phyloP scores from a whole-genome alignment of 2,888 invertebrate genomes.

The Dolichomitus sp. region DNA sequence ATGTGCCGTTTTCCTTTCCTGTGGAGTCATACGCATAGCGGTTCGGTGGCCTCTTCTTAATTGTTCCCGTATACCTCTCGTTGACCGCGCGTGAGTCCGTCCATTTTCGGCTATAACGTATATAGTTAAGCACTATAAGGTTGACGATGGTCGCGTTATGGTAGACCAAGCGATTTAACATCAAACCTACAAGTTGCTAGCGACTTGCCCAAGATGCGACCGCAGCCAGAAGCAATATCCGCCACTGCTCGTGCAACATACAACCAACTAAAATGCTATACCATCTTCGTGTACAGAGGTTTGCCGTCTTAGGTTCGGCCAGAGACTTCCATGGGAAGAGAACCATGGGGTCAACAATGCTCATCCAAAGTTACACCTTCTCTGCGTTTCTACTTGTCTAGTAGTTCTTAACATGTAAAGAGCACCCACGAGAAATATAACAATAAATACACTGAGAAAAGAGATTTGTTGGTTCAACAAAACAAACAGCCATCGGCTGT shows the following conservation, averaged over 20 bases:
- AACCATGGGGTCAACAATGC: slow-evolving; percentile 16
- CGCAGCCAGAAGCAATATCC: slow-evolving; percentile 74
- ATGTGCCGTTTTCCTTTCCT: slow-evolving; percentile 12
- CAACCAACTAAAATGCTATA: slow-evolving; percentile 17
- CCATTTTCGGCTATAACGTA: slow-evolving; percentile 39
- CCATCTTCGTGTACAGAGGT: slow-evolving; percentile 28
- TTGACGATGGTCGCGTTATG: slow-evolving; percentile 81
- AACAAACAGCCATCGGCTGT: too few relatives aligned
- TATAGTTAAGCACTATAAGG: slow-evolving; percentile 66
- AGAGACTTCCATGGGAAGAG: slow-evolving; percentile 19
- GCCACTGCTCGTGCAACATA: slow-evolving; percentile 51
- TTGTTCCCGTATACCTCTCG: slow-evolving; percentile 49
- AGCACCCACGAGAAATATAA: slow-evolving; percentile 24
- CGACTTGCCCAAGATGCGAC: slow-evolving; percentile 71
- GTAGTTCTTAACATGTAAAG: slow-evolving; percentile 4
- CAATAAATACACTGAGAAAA: too few relatives aligned
- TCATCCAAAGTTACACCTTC: slow-evolving; percentile 38
- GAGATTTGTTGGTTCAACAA: too few relatives aligned
- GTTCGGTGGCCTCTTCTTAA: slow-evolving; percentile 46
- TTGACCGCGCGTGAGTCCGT: slow-evolving; percentile 43
- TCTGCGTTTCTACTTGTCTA: slow-evolving; percentile 23
- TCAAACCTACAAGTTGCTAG: slow-evolving; percentile 63
- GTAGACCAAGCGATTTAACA: slow-evolving; percentile 82
- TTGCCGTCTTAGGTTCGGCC: slow-evolving; percentile 20
- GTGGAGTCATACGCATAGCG: slow-evolving; percentile 20